These are phyloP conservation scores for Diceros bicornis DNA, from an alignment of 2,797 vertebrate genomes.

Conservation along the genomic window DNA sequence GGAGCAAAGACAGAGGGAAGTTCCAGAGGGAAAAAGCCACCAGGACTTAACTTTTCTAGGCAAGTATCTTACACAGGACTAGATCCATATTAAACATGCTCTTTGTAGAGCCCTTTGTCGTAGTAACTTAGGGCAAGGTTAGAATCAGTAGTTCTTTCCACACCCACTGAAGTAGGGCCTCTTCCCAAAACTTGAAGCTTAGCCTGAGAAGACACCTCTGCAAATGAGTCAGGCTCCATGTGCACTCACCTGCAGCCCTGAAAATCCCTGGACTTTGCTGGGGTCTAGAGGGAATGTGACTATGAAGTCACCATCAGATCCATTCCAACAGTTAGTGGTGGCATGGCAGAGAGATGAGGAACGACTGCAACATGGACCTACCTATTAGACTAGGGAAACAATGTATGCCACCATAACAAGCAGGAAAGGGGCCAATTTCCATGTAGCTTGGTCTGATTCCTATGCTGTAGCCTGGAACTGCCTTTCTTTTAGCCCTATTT, in stretches of 20 bases:
- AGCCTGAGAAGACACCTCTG: slow-evolving; percentile 27
- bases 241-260: not conserved
- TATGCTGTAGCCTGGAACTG: not conserved
- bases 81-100: not conserved
- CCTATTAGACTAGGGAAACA: not conserved
- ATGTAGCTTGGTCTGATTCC: not conserved
- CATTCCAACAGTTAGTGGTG: not conserved
- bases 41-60: not conserved
- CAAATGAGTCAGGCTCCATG: not conserved
- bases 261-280: slow-evolving; percentile 8
- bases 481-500: not conserved
- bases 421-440: slow-evolving; percentile 26
- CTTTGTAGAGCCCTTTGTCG: not conserved
- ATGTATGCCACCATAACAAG: not conserved
- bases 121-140: not conserved
- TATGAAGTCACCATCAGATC: slow-evolving; percentile 28
- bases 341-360: not conserved
- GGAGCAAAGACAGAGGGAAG: slow-evolving; percentile 23
- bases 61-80: not conserved
- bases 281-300: not conserved
- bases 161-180: not conserved
- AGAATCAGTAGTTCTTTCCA: slow-evolving; percentile 8
- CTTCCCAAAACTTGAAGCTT: slow-evolving; percentile 40
- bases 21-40: not conserved
- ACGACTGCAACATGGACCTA: not conserved